A percentile compares a stretch with the other conserved stretches of the same genome.
Evolutionary conservation across 2,797 vertebrate species (phyloP).

Genomic region (Syndactyla subalaris): DNA sequence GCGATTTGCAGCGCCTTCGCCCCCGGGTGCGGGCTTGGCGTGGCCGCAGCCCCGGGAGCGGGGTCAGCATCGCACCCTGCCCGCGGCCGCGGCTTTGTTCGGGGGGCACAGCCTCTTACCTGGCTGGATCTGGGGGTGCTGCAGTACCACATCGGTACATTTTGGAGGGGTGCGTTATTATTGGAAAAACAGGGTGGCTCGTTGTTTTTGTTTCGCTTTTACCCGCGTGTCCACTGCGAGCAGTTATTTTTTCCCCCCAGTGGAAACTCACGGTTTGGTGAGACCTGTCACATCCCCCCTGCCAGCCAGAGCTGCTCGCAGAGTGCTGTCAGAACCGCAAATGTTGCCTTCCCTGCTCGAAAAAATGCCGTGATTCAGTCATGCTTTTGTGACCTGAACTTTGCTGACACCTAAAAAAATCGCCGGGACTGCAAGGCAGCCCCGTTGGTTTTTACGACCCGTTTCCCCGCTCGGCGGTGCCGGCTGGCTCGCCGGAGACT

Average conservation of each 20-base stretch:
- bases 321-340: not conserved
- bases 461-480: not conserved
- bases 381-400: conserved; percentile 41
- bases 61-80: not conserved
- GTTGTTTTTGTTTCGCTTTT: not conserved
- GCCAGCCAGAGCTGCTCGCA: not conserved
- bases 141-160: not conserved
- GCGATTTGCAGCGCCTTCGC: not conserved
- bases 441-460: conserved; percentile 17
- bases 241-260: not conserved
- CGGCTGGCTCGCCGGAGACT: not conserved
- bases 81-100: not conserved
- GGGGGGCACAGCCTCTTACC: not conserved
- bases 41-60: not conserved
- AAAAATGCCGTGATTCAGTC: not conserved
- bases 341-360: not conserved
- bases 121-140: too few species aligned
- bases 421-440: not conserved
- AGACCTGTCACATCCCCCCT: not conserved
- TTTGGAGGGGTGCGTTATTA: not conserved
- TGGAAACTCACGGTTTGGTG: not conserved
- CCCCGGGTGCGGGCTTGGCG: too few species aligned
- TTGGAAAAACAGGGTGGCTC: not conserved
- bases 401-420: conserved; percentile 59
- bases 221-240: accelerated